Conservation (phyloP, 1,140 invertebrate genomes). For the Nixonia krombeini region DNA sequence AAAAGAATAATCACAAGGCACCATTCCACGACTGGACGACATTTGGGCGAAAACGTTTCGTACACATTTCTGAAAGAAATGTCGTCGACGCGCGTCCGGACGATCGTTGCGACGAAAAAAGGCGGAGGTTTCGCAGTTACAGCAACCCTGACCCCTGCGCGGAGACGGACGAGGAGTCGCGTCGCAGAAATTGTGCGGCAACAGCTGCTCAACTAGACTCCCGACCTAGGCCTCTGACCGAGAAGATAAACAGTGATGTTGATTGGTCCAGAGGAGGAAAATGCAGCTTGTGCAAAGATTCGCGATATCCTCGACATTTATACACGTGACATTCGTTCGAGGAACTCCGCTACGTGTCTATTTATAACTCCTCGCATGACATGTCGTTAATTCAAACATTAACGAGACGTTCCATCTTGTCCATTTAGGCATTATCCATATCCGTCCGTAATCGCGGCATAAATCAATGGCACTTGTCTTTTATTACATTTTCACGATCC, state of each 20-base stretch:
- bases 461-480: no score
- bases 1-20: no score
- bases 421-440: no score
- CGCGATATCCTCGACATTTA: conserved; percentile 26
- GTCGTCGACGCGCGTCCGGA: no score
- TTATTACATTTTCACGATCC: no score
- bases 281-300: conserved; percentile 39
- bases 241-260: conserved; percentile 47
- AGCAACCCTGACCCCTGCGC: conserved; percentile 46
- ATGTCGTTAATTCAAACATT: conserved; percentile 19
- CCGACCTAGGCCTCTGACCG: conserved; percentile 51
- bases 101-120: no score
- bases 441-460: no score
- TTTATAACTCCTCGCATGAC: conserved; percentile 32
- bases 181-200: conserved; percentile 41
- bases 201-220: conserved; percentile 47
- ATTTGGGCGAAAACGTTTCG: no score
- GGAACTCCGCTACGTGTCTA: conserved; percentile 15
- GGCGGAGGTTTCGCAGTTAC: conserved; percentile 39
- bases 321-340: conserved; percentile 31
- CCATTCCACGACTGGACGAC: no score
- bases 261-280: conserved; percentile 45
- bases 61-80: no score
- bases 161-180: conserved; percentile 38
- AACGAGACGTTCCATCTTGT: background rate